Conservation (phyloP, 1,140 invertebrate genomes). For the Pissodes strobi region DNA sequence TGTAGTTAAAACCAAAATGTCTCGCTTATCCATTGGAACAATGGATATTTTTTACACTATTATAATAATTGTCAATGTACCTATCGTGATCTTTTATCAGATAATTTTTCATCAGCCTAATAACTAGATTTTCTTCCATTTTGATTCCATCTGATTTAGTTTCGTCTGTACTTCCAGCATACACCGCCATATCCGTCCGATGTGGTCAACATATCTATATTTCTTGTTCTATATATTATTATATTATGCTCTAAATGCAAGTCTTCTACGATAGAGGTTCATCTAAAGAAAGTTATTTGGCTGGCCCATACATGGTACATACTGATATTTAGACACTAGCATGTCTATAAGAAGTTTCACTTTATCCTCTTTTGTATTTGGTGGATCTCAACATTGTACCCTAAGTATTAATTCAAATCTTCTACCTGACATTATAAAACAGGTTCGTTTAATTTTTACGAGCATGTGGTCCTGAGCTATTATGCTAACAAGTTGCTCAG, state of each 20-base stretch:
- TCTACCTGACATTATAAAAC: not conserved
- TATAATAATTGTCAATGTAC: not conserved
- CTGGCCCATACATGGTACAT: not conserved
- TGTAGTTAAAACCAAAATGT: not conserved
- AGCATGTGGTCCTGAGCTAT: too few species aligned
- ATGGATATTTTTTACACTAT: not conserved
- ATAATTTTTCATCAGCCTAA: not conserved
- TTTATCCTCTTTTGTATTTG: not conserved
- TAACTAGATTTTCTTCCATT: not conserved
- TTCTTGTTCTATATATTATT: not conserved
- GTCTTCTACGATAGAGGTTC: not conserved
- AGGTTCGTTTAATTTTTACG: too few species aligned
- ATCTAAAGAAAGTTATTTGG: not conserved
- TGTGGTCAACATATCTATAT: not conserved
- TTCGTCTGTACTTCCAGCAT: not conserved
- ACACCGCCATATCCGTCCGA: not conserved
- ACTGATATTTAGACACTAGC: not conserved
- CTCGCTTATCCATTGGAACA: not conserved
- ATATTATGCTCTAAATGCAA: not conserved
- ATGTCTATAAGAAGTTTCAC: not conserved
- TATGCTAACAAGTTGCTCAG: too few species aligned
- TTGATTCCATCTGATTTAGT: not conserved
- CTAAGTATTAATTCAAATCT: not conserved
- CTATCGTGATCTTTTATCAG: not conserved
- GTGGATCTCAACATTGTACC: not conserved